phyloP scores from a whole-genome alignment of 2,888 invertebrate species.

The Scaptomyza polygonia region DNA sequence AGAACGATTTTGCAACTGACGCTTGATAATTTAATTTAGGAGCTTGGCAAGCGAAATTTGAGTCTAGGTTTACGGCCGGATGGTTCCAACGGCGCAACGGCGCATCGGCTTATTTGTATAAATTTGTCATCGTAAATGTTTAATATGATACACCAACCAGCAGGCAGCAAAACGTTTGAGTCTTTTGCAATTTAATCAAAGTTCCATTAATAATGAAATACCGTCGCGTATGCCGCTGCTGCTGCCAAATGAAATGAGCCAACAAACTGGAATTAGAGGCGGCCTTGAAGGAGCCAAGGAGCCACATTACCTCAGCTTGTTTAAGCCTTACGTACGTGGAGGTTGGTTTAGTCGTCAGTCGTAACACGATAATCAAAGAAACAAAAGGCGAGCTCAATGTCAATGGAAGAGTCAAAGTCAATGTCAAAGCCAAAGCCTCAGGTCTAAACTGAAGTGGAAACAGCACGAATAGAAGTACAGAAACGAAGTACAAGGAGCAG shows the following conservation, averaged over 20 bases:
- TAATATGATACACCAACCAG: slow-evolving; percentile 36
- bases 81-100: no score
- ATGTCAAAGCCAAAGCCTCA: slow-evolving; percentile 38
- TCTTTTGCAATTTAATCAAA: slow-evolving; percentile 73
- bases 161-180: background rate
- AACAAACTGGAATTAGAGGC: slow-evolving; percentile 50
- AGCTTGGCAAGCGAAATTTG: no score
- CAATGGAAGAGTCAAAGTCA: slow-evolving; percentile 23
- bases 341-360: background rate
- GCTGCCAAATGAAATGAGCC: slow-evolving; percentile 37
- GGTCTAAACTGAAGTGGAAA: slow-evolving; percentile 19
- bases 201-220: slow-evolving; percentile 74
- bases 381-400: slow-evolving; percentile 31
- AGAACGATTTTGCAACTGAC: background rate
- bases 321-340: slow-evolving; percentile 47
- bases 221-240: slow-evolving; percentile 18
- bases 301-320: slow-evolving; percentile 58
- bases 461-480: background rate
- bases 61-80: slow-evolving; percentile 14
- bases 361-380: slow-evolving; percentile 58
- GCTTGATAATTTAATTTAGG: slow-evolving; percentile 15
- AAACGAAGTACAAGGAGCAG: background rate
- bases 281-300: slow-evolving; percentile 31
- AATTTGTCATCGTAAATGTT: slow-evolving; percentile 65
- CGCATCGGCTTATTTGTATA: slow-evolving; percentile 60